These are phyloP conservation scores for Sebastes melanostomus DNA, from an alignment of 2,797 vertebrate genomes.

Conservation along the genomic window DNA sequence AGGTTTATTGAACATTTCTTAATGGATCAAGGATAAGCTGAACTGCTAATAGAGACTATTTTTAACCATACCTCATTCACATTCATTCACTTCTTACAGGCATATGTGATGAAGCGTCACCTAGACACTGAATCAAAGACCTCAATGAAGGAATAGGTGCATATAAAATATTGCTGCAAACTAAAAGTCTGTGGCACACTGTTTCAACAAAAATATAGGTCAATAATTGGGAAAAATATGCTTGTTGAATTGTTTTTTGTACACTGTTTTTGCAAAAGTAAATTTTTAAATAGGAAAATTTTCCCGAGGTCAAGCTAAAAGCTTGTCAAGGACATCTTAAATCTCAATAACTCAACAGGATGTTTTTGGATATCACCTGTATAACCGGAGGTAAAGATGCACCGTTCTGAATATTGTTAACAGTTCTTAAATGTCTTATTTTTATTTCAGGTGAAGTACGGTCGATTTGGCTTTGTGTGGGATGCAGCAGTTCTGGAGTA, in stretches of 20 bases:
- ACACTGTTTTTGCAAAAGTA: neutral
- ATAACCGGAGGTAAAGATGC: neutral
- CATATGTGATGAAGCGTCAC: neutral
- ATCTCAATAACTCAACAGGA: neutral
- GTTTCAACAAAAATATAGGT: neutral
- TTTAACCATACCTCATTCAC: neutral
- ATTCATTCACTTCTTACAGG: neutral
- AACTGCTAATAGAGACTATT: neutral
- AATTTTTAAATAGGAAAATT: neutral
- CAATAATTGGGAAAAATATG: neutral
- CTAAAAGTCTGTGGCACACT: neutral
- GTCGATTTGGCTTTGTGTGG: conserved; percentile 97
- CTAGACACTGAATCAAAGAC: neutral
- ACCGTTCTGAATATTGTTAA: neutral
- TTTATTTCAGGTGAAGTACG: conserved; percentile 89
- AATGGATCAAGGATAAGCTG: neutral
- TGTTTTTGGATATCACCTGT: neutral
- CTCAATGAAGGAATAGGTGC: neutral
- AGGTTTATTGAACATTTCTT: neutral
- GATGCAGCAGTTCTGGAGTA: conserved; percentile 97
- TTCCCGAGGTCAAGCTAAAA: neutral
- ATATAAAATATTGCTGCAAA: neutral
- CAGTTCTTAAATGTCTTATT: neutral
- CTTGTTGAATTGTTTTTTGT: neutral
- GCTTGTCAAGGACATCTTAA: neutral